phyloP scores from a whole-genome alignment of 37 sponge, comb jelly and placozoan species.

The Mnemiopsis leidyi region DNA sequence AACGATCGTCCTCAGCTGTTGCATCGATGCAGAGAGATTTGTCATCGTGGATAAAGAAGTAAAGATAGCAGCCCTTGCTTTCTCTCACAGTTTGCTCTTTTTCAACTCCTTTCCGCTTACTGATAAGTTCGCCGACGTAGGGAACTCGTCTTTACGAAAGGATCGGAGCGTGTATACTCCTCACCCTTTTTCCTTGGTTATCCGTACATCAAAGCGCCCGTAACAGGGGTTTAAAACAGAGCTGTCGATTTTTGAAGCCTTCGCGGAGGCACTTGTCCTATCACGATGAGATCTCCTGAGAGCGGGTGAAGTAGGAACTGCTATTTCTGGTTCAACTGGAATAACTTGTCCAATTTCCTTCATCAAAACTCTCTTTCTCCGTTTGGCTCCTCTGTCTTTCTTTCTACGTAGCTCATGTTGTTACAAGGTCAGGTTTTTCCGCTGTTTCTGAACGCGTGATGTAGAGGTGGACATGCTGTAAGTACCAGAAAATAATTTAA shows the following conservation, averaged over 20 bases:
- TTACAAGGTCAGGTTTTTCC: no score
- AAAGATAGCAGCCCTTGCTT: conserved; percentile 91
- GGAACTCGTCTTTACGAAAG: conserved; percentile 73
- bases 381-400: no score
- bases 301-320: not conserved
- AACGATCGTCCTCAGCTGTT: conserved; percentile 77
- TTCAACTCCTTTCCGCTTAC: conserved; percentile 68
- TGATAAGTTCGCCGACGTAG: conserved; percentile 83
- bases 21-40: conserved; percentile 78
- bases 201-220: not conserved
- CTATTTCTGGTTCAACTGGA: no score
- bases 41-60: conserved; percentile 76
- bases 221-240: not conserved
- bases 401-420: no score
- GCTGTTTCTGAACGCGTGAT: no score
- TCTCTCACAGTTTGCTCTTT: conserved; percentile 73
- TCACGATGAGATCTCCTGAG: not conserved
- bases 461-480: no score
- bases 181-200: conserved; percentile 74
- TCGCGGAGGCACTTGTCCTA: not conserved
- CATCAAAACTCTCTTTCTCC: no score
- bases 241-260: not conserved
- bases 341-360: no score
- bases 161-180: conserved; percentile 75
- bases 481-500: no score